Conservation (phyloP, 2,113 vertebrate genomes). For the Sturnus vulgaris region DNA sequence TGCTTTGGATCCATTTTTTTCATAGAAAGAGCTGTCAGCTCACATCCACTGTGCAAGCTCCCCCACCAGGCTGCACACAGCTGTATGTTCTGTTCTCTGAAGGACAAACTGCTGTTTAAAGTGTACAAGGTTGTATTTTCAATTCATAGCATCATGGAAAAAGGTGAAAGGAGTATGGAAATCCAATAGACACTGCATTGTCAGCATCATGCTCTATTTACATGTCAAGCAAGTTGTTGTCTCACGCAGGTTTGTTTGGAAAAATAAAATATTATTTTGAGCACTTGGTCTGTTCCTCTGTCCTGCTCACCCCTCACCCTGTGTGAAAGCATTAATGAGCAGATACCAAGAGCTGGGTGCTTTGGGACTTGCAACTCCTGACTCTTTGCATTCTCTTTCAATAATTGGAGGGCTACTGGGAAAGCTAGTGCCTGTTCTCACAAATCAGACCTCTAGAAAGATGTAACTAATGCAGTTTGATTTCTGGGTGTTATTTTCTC, state of each 20-base stretch:
- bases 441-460: background rate
- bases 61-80: background rate
- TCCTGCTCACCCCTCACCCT: accelerated
- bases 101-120: background rate
- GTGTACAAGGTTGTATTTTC: background rate
- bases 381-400: background rate
- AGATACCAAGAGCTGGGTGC: background rate
- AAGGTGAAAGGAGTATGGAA: background rate
- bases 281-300: background rate
- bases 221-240: background rate
- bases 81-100: background rate
- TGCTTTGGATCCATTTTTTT: background rate
- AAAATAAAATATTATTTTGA: background rate
- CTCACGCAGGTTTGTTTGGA: background rate
- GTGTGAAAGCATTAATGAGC: background rate
- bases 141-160: background rate
- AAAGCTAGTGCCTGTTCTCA: background rate
- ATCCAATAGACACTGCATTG: background rate
- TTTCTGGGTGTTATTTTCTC: background rate
- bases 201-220: background rate
- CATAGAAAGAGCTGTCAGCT: background rate
- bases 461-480: background rate
- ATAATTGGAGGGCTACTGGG: background rate
- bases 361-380: background rate
- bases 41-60: background rate